A percentile compares a stretch with the other conserved stretches of the same genome.
Conservation (phyloP, 1,140 invertebrate genomes). For the Cherax destructor region DNA sequence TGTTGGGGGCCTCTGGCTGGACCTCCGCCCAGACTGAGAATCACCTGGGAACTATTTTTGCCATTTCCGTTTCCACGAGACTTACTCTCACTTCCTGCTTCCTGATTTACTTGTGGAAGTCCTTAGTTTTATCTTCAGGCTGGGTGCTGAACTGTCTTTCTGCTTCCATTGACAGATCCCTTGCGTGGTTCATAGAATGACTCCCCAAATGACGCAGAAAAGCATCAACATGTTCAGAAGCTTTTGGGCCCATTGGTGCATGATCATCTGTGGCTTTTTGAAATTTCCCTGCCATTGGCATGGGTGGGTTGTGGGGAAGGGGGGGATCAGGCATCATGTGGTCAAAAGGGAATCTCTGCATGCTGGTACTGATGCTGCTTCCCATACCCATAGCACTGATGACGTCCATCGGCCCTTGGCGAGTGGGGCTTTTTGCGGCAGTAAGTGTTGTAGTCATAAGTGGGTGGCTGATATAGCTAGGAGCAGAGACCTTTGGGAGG, state of each 20-base stretch:
- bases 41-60: conserved; percentile 55
- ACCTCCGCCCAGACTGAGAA: conserved; percentile 64
- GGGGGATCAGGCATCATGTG: conserved; percentile 55
- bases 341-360: conserved; percentile 53
- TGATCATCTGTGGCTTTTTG: conserved; percentile 52
- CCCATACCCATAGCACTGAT: conserved; percentile 67
- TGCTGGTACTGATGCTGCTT: conserved; percentile 63
- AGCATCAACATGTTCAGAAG: conserved; percentile 69
- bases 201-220: conserved; percentile 70
- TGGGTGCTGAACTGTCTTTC: conserved; percentile 44
- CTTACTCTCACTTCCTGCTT: conserved; percentile 67
- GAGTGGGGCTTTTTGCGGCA: conserved; percentile 54
- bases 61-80: conserved; percentile 57
- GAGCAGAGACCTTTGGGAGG: conserved; percentile 57
- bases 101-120: conserved; percentile 52
- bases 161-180: conserved; percentile 38
- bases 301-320: conserved; percentile 49
- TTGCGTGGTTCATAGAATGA: conserved; percentile 58
- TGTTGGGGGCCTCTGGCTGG: conserved; percentile 70
- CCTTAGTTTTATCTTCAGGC: conserved; percentile 68
- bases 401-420: conserved; percentile 60
- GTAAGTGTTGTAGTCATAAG: conserved; percentile 63
- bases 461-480: conserved; percentile 64
- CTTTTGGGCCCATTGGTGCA: conserved; percentile 52
- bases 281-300: conserved; percentile 57